Base-by-base conservation (phyloP, 2,113 vertebrate genomes). In the Mobula birostris region DNA sequence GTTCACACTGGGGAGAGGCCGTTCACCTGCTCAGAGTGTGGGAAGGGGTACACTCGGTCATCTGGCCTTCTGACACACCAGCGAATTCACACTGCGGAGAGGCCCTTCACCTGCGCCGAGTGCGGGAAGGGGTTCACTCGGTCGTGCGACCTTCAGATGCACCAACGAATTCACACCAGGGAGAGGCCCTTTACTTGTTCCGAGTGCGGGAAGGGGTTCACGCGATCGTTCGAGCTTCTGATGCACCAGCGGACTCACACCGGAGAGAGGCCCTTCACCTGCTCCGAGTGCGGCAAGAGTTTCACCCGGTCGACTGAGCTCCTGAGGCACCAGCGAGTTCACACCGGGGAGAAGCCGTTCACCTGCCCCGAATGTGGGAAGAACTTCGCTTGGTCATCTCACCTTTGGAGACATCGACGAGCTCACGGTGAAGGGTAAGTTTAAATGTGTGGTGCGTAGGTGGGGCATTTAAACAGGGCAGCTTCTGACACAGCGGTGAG, bases 41-140 rank as follows among this genome's bases (percentile, higher is more conserved):
- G 82, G 48, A 83, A 83, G 48, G 40, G 15, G 24, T 83, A 56
- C 82, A 83, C 82, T 58, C 82, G 48, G 82, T 83, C 82, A 27
- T 83, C 82, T 2, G 40, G 48, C 40, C 21, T 83, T 8, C 82
- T 83, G 17, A 27, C 56, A 48, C 32, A 40, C 78, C 32, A 80
- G 40, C 82, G 82, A 83, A 48, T 83, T 24, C 78, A 80, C 78
- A 80, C n/a, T 14, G 78, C 32, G 78, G 78, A 80, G 78, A 80
- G 32, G 2, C 78, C 78, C 2, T 80, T 36, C 32, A 0, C 78
- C 32, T 80, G 78, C 32, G 32, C 32, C 32, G 32, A 40, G 14
- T 80, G 78, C 32, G 78, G 32, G 32, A 17, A 80, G 32, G 14
- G 1, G 17, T 80, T 80, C 32, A 15, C n/a, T 80, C n/a, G 14